Evolutionary conservation across 2,888 invertebrate species (phyloP).

Genomic region (Apamea anceps): DNA sequence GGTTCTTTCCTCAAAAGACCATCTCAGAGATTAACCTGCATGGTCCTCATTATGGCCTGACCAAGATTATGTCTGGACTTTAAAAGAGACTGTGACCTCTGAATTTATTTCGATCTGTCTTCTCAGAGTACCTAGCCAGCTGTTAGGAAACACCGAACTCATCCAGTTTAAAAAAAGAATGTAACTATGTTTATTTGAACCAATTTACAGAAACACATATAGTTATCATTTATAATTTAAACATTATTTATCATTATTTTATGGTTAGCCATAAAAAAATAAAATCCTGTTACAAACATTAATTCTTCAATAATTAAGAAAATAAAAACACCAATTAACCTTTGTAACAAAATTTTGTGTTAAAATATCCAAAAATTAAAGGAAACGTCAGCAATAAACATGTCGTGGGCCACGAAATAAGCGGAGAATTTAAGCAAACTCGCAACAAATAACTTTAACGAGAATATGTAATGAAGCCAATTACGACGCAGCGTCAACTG

Average conservation of each 20-base stretch:
- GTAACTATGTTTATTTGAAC: neutral
- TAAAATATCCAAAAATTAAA: constrained; percentile 20
- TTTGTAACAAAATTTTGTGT: constrained; percentile 7
- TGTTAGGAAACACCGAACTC: neutral
- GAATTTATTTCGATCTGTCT: neutral
- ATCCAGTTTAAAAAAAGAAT: neutral
- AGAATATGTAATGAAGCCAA: constrained; percentile 65
- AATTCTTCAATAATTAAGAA: neutral
- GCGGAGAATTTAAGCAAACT: constrained; percentile 23
- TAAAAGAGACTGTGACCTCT: neutral
- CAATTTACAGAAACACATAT: neutral
- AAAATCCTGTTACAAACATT: neutral
- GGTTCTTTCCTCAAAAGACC: neutral
- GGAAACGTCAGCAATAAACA: constrained; percentile 56
- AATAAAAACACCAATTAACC: constrained; percentile 9
- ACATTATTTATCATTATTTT: neutral
- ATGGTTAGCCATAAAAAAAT: neutral
- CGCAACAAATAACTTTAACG: constrained; percentile 62
- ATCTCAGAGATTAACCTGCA: neutral
- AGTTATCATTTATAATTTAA: neutral
- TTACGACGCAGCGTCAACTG: constrained; percentile 61
- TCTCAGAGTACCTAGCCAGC: neutral
- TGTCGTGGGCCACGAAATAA: constrained; percentile 59
- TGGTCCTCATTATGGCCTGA: neutral
- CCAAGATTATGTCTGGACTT: neutral